Base-by-base conservation (phyloP, 92 coral and sea anemone species). In the Palythoa grandis region DNA sequence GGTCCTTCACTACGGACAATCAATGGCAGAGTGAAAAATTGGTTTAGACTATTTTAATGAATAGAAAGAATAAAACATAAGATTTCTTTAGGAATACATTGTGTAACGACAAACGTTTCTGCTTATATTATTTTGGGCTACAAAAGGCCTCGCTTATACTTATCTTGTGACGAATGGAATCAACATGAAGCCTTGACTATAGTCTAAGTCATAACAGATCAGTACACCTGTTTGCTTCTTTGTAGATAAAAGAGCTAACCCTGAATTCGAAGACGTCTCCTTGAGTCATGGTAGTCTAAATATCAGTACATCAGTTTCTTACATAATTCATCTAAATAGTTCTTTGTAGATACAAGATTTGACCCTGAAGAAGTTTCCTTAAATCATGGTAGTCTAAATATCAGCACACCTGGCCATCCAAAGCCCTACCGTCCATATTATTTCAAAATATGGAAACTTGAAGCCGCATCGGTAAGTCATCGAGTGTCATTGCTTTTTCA, bases 381-480 rank as follows among this genome's bases (percentile, higher is more conserved):
- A n/a, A 8, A 1, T 76, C 1, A 10, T 76, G 80, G 66, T 23
- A 24, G 57, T 52, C n/a, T 7, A 53, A 76, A 53, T 7, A 76
- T 76, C 38, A 76, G 43, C 7, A 22, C 65, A 52, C 80, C 80
- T 4, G 37, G 61, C 0, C 10, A 52, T 13, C 80, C 80, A 76
- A 29, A 11, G 40, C 47, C 65, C 23, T 53, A 29, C 19, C 80
- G 66, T 76, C 66, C 61, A 25, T 24, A 5, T 15, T 24, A 14
- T 25, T 12, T 52, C 25, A 40, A 25, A 76, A n/a, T 14, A 25
- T 76, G 80, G 80, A 76, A 76, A 76, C 66, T 76, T 12, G 40
- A n/a, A 1, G 66, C 66, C 7, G 16, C 65, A 10, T 11, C 8
- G 6, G 47, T 40, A 53, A 54, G 52, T 7, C 66, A 76, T 11